Base-by-base conservation (phyloP, 2,113 vertebrate species). In the Ranitomeya imitator region DNA sequence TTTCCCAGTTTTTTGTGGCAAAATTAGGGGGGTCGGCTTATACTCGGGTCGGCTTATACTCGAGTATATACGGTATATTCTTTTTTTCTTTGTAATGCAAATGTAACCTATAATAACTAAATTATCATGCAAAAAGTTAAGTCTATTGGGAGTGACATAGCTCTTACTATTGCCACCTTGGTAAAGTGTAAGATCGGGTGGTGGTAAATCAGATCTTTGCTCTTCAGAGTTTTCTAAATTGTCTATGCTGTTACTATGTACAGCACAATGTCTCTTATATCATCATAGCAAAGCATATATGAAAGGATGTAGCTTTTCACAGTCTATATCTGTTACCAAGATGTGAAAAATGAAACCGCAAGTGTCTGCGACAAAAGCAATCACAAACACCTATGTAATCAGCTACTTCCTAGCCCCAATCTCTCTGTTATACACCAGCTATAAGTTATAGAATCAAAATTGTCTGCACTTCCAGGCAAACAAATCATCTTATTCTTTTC, bases 381-480 rank as follows among this genome's bases (percentile, higher is more conserved):
- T 37, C 16, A 21, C 73, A 52, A 76, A 76, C 45, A 52, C 73
- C 73, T 76, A 76, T 76, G 73, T 76, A 76, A 37, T 51, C 73
- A 76, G 73, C 73, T 19, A 52, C 73, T 51, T 76, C 73, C 51
- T 76, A 76, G 73, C 73, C 73, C 37, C 73, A 21, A 76, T 76
- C 37, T 51, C 37, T 45, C 73, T 76, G 45, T 76, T 76, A 52
- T 76, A 76, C 45, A 76, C 73, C 73, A 21, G 73, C 37, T 76
- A 45, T 76, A 76, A 76, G 52, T 76, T 76, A 76, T 21, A 52
- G 73, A 37, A 52, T 76, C 73, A 51, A 8, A 76, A 52, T 76
- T 76, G 73, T 76, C 73, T 76, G 37, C 73, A 76, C 73, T 76
- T 76, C 73, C 18, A 76, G 73, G 73, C 37, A 76, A 76, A 76